Conservation (phyloP, 2,797 vertebrate species). For the Phataginus tetradactyla region DNA sequence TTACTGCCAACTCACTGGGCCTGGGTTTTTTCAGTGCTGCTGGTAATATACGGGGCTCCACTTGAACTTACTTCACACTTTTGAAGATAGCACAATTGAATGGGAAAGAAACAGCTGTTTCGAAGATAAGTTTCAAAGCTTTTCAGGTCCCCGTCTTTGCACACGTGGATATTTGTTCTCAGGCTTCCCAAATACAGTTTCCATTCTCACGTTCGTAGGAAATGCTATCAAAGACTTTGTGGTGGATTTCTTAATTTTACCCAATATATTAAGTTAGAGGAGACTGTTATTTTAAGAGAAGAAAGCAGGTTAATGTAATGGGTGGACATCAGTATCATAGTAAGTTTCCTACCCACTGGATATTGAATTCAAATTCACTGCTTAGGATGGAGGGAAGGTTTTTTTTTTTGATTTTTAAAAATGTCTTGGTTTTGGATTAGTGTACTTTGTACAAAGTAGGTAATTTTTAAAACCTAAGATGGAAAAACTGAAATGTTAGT, state of each 20-base stretch:
- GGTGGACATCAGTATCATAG: neutral
- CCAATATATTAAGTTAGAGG: slow-evolving; percentile 22
- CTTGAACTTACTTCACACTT: slow-evolving; percentile 11
- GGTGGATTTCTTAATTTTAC: slow-evolving; percentile 48
- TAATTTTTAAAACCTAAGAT: slow-evolving; percentile 41
- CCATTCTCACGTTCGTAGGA: neutral
- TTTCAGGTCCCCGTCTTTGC: neutral
- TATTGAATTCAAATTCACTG: neutral
- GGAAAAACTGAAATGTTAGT: neutral
- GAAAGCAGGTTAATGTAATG: slow-evolving; percentile 52
- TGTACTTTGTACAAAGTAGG: slow-evolving; percentile 1
- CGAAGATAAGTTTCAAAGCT: slow-evolving; percentile 41
- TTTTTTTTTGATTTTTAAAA: neutral
- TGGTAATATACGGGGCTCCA: neutral
- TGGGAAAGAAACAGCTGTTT: slow-evolving; percentile 3
- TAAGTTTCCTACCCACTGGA: slow-evolving; percentile 34
- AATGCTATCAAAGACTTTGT: neutral
- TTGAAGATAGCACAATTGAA: neutral
- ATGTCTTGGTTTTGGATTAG: slow-evolving; percentile 19
- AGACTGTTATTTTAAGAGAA: neutral
- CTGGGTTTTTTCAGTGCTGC: neutral
- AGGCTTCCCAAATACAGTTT: slow-evolving; percentile 47
- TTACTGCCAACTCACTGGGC: neutral
- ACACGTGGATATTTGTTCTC: slow-evolving; percentile 50
- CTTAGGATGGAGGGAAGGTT: neutral